Evolutionary conservation across 1,140 invertebrate species (phyloP).

Genomic region (Calephelis nemesis): DNA sequence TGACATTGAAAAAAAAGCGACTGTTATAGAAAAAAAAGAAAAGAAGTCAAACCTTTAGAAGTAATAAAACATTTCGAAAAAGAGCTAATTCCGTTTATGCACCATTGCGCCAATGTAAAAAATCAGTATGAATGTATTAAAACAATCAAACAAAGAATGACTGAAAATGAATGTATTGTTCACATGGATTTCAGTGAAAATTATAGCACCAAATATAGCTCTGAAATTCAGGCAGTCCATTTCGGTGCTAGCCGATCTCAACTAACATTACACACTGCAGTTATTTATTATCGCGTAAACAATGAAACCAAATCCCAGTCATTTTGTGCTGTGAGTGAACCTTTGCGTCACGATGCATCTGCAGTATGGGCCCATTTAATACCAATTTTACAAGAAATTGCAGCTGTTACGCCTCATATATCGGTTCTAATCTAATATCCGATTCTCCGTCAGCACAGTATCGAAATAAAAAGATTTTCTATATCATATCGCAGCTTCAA

Average conservation of each 20-base stretch:
- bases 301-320: slow-evolving; percentile 5
- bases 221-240: slow-evolving; percentile 51
- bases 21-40: neutral
- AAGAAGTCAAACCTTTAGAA: neutral
- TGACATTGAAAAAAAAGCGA: neutral
- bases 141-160: slow-evolving; percentile 37
- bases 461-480: neutral
- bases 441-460: neutral
- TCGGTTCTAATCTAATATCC: neutral
- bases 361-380: neutral
- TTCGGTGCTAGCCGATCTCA: slow-evolving; percentile 46
- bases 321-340: neutral
- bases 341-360: neutral
- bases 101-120: slow-evolving; percentile 29
- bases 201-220: slow-evolving; percentile 44
- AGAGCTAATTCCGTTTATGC: slow-evolving; percentile 13
- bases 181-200: slow-evolving; percentile 45
- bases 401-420: neutral
- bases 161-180: slow-evolving; percentile 36
- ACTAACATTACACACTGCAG: slow-evolving; percentile 45
- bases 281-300: slow-evolving; percentile 22
- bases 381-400: slow-evolving; percentile 4
- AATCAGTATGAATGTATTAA: slow-evolving; percentile 41
- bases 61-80: slow-evolving; percentile 1
- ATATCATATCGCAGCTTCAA: neutral